A percentile compares a stretch with the other conserved stretches of the same genome.
Conservation (phyloP, 2,797 vertebrate genomes). For the Phataginus tetradactyla region DNA sequence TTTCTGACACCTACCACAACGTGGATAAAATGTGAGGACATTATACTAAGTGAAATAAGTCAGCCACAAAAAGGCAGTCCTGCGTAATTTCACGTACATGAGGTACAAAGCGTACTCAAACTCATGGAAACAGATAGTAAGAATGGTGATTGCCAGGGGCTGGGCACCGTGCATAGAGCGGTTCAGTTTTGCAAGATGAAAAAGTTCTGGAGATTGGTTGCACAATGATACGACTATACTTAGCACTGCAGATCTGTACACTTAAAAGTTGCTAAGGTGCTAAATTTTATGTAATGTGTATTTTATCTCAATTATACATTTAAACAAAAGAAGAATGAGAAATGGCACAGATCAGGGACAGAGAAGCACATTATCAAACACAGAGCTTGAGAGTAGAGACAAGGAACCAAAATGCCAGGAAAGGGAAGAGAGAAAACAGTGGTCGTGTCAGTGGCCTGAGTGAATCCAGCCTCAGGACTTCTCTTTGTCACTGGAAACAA, state of each 20-base stretch:
- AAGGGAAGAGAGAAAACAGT: background rate
- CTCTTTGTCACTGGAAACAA: background rate
- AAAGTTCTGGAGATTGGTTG: background rate
- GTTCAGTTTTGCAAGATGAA: background rate
- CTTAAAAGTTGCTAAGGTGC: background rate
- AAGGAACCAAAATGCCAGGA: background rate
- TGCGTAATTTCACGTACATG: background rate
- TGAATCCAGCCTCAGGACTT: background rate
- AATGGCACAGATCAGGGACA: background rate
- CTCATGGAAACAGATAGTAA: background rate
- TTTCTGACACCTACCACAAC: background rate
- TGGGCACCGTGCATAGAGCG: background rate
- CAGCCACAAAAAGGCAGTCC: background rate
- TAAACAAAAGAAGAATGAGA: background rate
- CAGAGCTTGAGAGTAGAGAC: background rate
- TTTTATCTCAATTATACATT: background rate
- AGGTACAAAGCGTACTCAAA: background rate
- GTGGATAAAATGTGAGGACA: background rate
- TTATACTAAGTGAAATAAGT: background rate
- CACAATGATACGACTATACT: background rate
- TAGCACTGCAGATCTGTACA: background rate
- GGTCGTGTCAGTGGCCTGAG: accelerated
- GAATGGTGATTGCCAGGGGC: background rate
- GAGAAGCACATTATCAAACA: background rate
- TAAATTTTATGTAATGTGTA: background rate